Conservation (phyloP, 2,888 invertebrate species). For the Drosophila demipolita region DNA sequence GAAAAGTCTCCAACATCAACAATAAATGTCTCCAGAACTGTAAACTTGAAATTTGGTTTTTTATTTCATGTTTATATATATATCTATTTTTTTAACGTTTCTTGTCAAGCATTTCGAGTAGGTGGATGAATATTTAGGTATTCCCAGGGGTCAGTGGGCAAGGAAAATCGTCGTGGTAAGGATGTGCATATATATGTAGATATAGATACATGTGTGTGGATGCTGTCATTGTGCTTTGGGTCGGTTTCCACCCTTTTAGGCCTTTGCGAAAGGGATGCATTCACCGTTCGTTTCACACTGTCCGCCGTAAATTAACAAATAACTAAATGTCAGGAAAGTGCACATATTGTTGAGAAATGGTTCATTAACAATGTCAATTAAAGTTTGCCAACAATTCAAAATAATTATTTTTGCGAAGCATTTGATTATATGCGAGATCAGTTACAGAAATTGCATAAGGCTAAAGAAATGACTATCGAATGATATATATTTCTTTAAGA, state of each 20-base stretch:
- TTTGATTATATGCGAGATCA: background rate
- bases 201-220: slow-evolving; percentile 37
- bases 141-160: slow-evolving; percentile 59
- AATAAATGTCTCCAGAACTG: slow-evolving; percentile 11
- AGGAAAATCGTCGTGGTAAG: slow-evolving; percentile 35
- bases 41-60: slow-evolving; percentile 41
- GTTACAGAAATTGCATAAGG: background rate
- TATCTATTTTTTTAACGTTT: slow-evolving; percentile 9
- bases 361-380: slow-evolving; percentile 68
- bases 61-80: slow-evolving; percentile 19
- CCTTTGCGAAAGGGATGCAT: slow-evolving; percentile 34
- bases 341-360: slow-evolving; percentile 72
- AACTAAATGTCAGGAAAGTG: slow-evolving; percentile 65
- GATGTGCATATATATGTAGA: slow-evolving; percentile 36
- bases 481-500: background rate
- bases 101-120: slow-evolving; percentile 41
- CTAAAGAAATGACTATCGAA: background rate
- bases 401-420: slow-evolving; percentile 5
- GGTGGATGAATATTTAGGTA: slow-evolving; percentile 44
- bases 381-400: slow-evolving; percentile 28
- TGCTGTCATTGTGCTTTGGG: slow-evolving; percentile 50
- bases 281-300: slow-evolving; percentile 25
- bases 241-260: slow-evolving; percentile 63
- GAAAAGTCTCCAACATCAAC: slow-evolving; percentile 6
- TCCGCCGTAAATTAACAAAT: slow-evolving; percentile 38